Base-by-base conservation (phyloP, 2,113 vertebrate genomes). In the Nycticebus coucang region DNA sequence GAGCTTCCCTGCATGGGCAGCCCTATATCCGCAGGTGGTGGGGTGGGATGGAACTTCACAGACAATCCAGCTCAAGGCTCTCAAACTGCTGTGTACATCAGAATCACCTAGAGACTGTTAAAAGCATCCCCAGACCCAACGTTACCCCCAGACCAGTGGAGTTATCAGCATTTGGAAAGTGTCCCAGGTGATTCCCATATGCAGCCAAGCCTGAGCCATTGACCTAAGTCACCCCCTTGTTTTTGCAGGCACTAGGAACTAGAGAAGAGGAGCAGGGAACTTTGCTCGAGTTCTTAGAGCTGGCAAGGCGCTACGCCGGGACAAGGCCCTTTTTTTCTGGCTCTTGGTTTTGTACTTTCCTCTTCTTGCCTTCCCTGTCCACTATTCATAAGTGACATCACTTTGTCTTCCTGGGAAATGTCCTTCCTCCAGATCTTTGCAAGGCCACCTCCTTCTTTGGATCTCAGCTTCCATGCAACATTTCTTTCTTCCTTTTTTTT, bases 391-490 rank as follows among this genome's bases (percentile, higher is more conserved):
- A 5, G 0, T n/a, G 26, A 15, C 45, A 6, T 35, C n/a, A 10
- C 15, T 64, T 53, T 60, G 83, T 9, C 4, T 37, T 5, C 64
- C 21, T 89, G 28, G 1, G 5, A 53, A 77, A 45, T 21, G 37
- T 50, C 71, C 33, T 57, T 55, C 57, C 60, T 91, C 30, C 17
- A 33, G 35, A 28, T 69, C 69, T 75, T 62, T 6, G 19, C 41
- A 59, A 53, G 17, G 21, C 15, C 3, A 0, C n/a, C 15, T 91
- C 68, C 53, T 50, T 59, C 37, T 19, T 0, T 13, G 41, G n/a
- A 45, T 14, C 59, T 85, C 64, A n/a, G 14, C 2, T 17, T 68
- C 86, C 59, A 12, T 0, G 0, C 2, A 12, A 28, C 22, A 13
- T 24, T 72, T 88, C 68, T 13, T 19, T 41, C 41, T 41, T n/a